Evolutionary conservation across 2,888 invertebrate genomes (phyloP), one percentile per base, ranked within the genome.

Genomic region (Eupsilia transversa): DNA sequence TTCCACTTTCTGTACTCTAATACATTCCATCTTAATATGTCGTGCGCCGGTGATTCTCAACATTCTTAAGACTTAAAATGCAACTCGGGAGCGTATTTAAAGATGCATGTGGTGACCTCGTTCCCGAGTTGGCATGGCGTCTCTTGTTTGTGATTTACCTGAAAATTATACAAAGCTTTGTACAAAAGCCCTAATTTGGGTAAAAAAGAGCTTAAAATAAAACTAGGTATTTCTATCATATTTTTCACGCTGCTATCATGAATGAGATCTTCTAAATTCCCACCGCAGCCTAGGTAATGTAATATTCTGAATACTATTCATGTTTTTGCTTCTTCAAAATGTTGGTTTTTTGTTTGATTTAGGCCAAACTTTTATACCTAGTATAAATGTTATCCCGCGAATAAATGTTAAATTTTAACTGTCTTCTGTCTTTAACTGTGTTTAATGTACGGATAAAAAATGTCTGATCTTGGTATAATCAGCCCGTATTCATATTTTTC

Each of bases 1-100:
- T 74, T 67, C n/a, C 20, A 27, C 38, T 67, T 72, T 67, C 52
- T 63, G 63, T 35, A 64, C 30, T 59, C 56, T 54, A 65, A 38
- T 35, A 83, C 46, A 78, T 72, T 67, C 12, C 33, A 35, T 72
- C 54, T 63, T 63, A 73, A 60, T 64, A 59, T 33, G 46, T 46
- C 30, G 23, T 60, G 38, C 23, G 59, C 56, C n/a, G n/a, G 23
- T 27, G 60, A 63, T 72, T 69, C 60, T 74, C 30, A 30, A 52
- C 74, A 68, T 79, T 46, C 68, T 87, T 88, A 91, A 38, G 91
- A 85, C 81, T 92, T 96, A 52, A 95, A 90, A 84, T 96, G 95
- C 63, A 96, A 79, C 82, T 96, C 96, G 0, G 96, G 96, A 10
- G 96, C 96, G 80, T 96, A 96, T 89, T 96, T 95, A 86, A 93